These are phyloP conservation scores for Carcharodon carcharias DNA, from an alignment of 2,797 vertebrate species.

Conservation along the genomic window DNA sequence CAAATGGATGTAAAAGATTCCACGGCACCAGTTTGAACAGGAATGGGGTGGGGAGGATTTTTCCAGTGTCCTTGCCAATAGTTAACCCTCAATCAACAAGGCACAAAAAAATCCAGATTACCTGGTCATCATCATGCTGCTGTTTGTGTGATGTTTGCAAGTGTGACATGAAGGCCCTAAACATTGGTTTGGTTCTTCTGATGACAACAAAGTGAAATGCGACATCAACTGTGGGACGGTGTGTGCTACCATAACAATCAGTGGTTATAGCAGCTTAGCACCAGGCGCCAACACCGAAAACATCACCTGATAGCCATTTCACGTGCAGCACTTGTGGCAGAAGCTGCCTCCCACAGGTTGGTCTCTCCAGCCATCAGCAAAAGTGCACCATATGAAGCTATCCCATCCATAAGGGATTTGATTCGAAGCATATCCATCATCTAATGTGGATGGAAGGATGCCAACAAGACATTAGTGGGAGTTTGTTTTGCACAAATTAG, in stretches of 20 bases:
- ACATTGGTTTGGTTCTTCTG: neutral
- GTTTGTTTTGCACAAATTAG: neutral
- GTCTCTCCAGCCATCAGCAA: neutral
- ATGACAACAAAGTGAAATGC: neutral
- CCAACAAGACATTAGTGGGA: neutral
- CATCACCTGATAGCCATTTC: neutral
- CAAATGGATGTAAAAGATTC: no score
- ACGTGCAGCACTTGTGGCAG: neutral
- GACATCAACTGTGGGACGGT: neutral
- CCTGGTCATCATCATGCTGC: no score
- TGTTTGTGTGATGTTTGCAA: no score
- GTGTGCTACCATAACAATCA: neutral
- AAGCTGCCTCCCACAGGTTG: neutral
- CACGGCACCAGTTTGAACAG: no score
- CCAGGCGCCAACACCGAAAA: neutral
- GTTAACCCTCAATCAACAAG: no score
- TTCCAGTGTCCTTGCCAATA: no score
- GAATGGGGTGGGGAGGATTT: no score
- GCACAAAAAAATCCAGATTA: no score
- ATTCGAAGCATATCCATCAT: neutral
- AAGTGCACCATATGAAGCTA: neutral
- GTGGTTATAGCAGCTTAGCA: neutral
- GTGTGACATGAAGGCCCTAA: neutral
- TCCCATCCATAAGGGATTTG: neutral
- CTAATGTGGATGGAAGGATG: neutral